Base-by-base conservation (phyloP, 2,888 invertebrate species). In the Lasioglossum figueresi region DNA sequence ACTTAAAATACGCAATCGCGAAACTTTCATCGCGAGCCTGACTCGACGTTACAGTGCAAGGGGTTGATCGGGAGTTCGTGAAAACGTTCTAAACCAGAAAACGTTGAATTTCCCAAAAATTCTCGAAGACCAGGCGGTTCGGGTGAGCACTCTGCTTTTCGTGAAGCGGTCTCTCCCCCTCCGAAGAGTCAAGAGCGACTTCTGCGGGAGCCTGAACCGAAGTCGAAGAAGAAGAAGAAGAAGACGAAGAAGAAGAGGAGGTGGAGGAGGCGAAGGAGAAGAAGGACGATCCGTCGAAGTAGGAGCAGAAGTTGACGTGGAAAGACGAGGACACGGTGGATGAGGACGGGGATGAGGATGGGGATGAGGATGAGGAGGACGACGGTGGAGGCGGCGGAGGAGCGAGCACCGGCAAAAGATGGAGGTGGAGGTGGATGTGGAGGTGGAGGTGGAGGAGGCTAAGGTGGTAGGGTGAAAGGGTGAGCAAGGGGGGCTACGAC, bases 401-500 rank as follows among this genome's bases (percentile, higher is more conserved):
- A 56, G 56, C 56, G n/a, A 56, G 56, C 56, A n/a, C 10, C 27
- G 80, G 80, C 14, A 31, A 68, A 77, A 70, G 79, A 84, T 70
- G 71, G 48, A 70, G 85, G 80, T 56, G 76, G 66, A 68, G 63
- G 74, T n/a, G n/a, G n/a, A n/a, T n/a, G n/a, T n/a, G n/a, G n/a
- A 70, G 79, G 86, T 70, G 71, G 48, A 70, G 85, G 80, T 56
- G 76, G 66, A 68, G 63, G 74, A 40, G 73, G 81, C 66, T 72
- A 59, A 72, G 71, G 77, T 74, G 78, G 78, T 43, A 77, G 88
- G 87, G 76, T 79, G 82, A 78, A 85, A 84, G 77, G 85, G 87
- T 63, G 88, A 79, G 14, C 70, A 80, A 78, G 79, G 86, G 87
- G 84, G 85, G 73, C 78, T 48, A 82, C 89, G 91, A 90, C 87